Conservation (phyloP, 2,888 invertebrate species). For the Cartodere bifasciata region DNA sequence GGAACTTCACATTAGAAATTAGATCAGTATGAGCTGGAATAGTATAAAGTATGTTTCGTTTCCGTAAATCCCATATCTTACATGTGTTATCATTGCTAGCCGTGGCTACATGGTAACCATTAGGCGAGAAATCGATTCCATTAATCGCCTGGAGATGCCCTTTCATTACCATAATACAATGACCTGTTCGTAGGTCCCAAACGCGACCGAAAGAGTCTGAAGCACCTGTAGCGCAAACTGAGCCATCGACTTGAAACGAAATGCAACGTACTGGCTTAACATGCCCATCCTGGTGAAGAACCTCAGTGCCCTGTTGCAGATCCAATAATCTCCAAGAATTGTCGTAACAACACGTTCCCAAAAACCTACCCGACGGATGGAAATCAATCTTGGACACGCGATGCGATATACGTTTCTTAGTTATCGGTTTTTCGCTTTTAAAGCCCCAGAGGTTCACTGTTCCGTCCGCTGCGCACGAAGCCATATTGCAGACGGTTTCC, state of each 20-base stretch:
- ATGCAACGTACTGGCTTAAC: conserved; percentile 89
- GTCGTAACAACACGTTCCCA: conserved; percentile 93
- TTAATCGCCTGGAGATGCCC: conserved; percentile 88
- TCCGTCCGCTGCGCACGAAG: conserved; percentile 90
- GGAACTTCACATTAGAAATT: conserved; percentile 77
- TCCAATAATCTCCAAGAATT: conserved; percentile 98
- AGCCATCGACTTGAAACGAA: conserved; percentile 88
- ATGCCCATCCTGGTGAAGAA: conserved; percentile 97
- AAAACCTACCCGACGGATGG: conserved; percentile 92
- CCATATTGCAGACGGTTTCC: conserved; percentile 64
- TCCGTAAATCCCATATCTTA: conserved; percentile 90
- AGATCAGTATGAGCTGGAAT: conserved; percentile 93
- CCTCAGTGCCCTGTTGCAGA: conserved; percentile 79
- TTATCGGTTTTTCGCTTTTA: conserved; percentile 76
- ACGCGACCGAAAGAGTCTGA: conserved; percentile 94
- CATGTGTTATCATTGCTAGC: conserved; percentile 90
- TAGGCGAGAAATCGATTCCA: conserved; percentile 79
- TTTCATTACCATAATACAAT: conserved; percentile 98
- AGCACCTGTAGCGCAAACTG: conserved; percentile 82
- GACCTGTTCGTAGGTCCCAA: conserved; percentile 94
- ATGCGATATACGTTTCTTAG: conserved; percentile 80
- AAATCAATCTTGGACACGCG: conserved; percentile 86
- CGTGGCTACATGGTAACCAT: conserved; percentile 76
- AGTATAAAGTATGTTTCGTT: conserved; percentile 77
- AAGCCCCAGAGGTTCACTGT: conserved; percentile 84